phyloP scores from a whole-genome alignment of 2,113 vertebrate genomes.

The Bostrychus sinensis region DNA sequence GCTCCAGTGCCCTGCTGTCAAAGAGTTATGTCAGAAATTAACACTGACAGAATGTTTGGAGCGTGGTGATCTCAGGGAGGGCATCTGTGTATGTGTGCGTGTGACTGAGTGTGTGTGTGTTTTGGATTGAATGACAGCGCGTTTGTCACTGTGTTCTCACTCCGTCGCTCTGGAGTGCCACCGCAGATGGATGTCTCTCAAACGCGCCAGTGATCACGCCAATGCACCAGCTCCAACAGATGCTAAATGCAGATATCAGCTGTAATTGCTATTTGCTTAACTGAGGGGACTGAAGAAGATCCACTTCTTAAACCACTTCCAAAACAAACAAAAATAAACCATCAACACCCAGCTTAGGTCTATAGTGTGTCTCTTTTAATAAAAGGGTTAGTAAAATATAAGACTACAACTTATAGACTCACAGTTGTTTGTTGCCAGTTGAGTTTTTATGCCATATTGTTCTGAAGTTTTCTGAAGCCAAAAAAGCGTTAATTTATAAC shows the following conservation, averaged over 20 bases:
- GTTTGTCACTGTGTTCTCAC: slow-evolving; percentile 64
- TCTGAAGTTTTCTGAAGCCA: too few species aligned
- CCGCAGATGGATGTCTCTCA: slow-evolving; percentile 71
- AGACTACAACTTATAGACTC: too few species aligned
- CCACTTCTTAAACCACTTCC: slow-evolving; percentile 1
- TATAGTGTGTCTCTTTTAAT: background rate
- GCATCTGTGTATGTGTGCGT: slow-evolving; percentile 42
- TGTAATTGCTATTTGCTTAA: slow-evolving; percentile 46
- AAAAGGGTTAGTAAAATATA: too few species aligned
- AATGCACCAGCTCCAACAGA: slow-evolving; percentile 66
- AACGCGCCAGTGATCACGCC: slow-evolving; percentile 53
- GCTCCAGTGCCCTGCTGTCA: slow-evolving; percentile 28
- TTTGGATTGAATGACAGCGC: slow-evolving; percentile 62
- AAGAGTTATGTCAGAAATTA: slow-evolving; percentile 26
- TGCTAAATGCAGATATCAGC: slow-evolving; percentile 63
- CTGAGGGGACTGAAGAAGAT: slow-evolving; percentile 26
- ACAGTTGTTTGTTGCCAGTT: too few species aligned
- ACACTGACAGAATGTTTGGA: slow-evolving; percentile 22
- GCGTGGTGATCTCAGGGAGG: slow-evolving; percentile 5
- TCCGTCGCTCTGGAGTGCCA: slow-evolving; percentile 59
- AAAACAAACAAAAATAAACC: background rate
- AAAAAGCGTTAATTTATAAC: background rate
- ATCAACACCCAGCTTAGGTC: background rate
- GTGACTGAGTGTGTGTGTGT: slow-evolving; percentile 25
- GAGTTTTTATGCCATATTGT: too few species aligned